Evolutionary conservation across 2,113 vertebrate genomes (phyloP), one percentile per base, ranked within the genome.

Genomic region (Ptychochromis oligacanthus): DNA sequence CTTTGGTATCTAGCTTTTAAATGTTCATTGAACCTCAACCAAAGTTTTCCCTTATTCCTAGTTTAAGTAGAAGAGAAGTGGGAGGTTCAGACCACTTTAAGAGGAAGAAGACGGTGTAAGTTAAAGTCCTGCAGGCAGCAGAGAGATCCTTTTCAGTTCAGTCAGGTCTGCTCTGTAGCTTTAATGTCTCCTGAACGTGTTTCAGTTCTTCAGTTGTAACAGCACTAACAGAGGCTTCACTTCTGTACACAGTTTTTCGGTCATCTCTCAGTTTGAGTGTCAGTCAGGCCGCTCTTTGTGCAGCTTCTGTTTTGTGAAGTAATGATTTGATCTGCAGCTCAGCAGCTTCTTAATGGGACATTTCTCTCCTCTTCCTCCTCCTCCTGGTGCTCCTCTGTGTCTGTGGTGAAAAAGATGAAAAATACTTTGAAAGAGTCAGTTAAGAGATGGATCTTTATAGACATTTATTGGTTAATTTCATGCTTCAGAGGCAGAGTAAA

Each of bases 401-500:
- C 65, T 52, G 49, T 70, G 43, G 20, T 52, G 43, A 20, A 28
- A 52, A 52, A 70, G 15, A 40, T 70, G 40, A 49, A 28, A 17
- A 0, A 49, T 49, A 49, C 24, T 40, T 70, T 10, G 7, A 70
- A 13, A 72, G 12, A 31, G 49, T 8, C 17, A 67, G 22, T 65
- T 28, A 0, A 70, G 49, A 72, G 15, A 12, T 3, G 43, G 10
- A 0, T 52, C 43, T 0, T 26, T 52, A 52, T 0, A 31, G 43
- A 72, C 49, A 13, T 70, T 28, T 28, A 9, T 52, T 20, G 7
- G 0, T 72, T 26, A 52, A 52, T 0, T 4, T 72, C 26, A 31
- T 72, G 26, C 26, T 52, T 52, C 17, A 20, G 10, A 43, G n/a
- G 43, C 40, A 8, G 4, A 14, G 2, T 67, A 26, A 67, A 43